Percentiles rank a stretch among this genome's conserved stretches.
Evolutionary conservation across 2,888 invertebrate species (phyloP).

Genomic region (Psococerastis gibbosa): DNA sequence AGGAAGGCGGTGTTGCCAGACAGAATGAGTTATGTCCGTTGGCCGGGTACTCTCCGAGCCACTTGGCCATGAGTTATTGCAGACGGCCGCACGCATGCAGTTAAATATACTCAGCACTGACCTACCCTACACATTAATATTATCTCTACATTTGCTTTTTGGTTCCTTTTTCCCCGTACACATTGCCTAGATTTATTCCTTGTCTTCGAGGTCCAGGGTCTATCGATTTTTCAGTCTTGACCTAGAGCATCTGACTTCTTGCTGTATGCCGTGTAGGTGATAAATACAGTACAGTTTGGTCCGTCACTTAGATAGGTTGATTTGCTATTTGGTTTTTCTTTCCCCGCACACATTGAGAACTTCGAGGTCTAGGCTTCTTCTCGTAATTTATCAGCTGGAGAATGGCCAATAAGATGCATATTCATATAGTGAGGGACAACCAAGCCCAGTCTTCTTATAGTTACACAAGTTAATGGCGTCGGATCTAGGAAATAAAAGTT

Average conservation of each 20-base stretch:
- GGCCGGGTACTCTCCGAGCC: constrained; percentile 4
- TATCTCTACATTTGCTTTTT: constrained; percentile 10
- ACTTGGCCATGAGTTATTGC: constrained; percentile 9
- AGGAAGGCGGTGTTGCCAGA: neutral
- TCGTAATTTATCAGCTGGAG: too few relatives aligned
- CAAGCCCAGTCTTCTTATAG: too few relatives aligned
- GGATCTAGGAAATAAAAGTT: too few relatives aligned
- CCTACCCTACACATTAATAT: constrained; percentile 9
- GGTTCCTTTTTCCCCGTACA: neutral
- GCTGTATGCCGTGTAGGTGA: too few relatives aligned
- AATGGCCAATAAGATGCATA: too few relatives aligned
- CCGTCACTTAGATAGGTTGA: too few relatives aligned
- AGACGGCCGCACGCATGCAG: constrained; percentile 4
- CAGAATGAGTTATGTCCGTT: constrained; percentile 5
- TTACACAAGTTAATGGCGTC: too few relatives aligned
- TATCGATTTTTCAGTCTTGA: neutral
- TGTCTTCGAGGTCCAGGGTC: neutral
- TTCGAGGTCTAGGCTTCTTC: too few relatives aligned
- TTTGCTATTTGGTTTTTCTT: too few relatives aligned
- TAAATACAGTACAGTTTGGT: too few relatives aligned
- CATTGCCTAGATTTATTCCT: neutral
- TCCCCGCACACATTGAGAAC: too few relatives aligned
- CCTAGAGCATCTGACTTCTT: neutral
- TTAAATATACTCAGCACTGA: constrained; percentile 10
- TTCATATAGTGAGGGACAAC: too few relatives aligned